Evolutionary conservation across 2,113 vertebrate species (phyloP), one percentile per base, ranked within the genome.

Genomic region (Nycticorax nycticorax): DNA sequence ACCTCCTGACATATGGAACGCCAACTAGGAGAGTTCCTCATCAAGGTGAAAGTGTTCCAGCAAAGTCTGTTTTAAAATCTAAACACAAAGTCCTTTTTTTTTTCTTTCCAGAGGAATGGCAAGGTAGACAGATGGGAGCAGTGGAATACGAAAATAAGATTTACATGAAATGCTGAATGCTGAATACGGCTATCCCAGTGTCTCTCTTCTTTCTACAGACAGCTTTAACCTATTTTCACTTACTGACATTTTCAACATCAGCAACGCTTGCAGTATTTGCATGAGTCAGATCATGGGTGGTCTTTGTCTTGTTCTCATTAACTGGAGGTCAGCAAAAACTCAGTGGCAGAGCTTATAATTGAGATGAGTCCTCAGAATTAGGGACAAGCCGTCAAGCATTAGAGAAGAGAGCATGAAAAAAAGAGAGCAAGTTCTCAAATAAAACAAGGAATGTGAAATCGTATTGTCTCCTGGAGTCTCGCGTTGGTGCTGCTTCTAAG

Each of bases 221-320:
- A 85, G 35, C 52, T 95, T 94, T 84, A 92, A 72, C 37, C 26
- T 91, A 11, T 94, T 96, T 89, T 85, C 47, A 78, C 21, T 89
- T 68, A 75, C 37, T 55, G 63, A 59, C 16, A 78, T 81, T 94
- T 89, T 68, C 43, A 92, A 33, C 56, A 90, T 83, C 62, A 86
- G 74, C 75, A 64, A 7, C 0, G 0, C 35, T 93, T 81, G 74
- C 48, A 94, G 43, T 60, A 56, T 68, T 91, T 93, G 76, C 56
- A 77, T 57, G 53, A 89, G 55, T 92, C 33, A 89, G 62, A 87
- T 67, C 77, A 87, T 48, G 83, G 64, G 79, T 94, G 83, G 83
- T 91, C 94, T 93, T 88, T 81, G 64, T 64, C 76, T 92, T 93
- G 68, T 75, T 91, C 33, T 89, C 20, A 67, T 95, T 96, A 91